A percentile compares a stretch with the other conserved stretches of the same genome.
These are phyloP conservation scores for Saccostrea cuccullata DNA, from an alignment of 1,140 invertebrate genomes.

Conservation along the genomic window DNA sequence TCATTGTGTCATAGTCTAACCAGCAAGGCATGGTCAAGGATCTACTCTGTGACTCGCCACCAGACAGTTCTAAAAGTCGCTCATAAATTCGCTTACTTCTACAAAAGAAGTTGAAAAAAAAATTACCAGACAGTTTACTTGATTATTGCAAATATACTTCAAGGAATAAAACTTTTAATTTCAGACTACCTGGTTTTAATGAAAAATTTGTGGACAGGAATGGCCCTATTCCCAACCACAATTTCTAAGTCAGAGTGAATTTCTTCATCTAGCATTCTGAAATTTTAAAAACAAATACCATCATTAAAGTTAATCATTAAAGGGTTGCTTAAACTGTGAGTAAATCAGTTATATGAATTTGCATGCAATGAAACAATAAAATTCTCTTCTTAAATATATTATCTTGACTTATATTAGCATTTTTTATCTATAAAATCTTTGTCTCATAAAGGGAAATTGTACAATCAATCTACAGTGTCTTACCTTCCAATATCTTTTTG, in stretches of 20 bases:
- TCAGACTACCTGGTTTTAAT: constrained; percentile 57
- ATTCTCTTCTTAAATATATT: too few species aligned
- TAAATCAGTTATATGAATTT: too few species aligned
- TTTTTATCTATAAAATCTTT: not conserved
- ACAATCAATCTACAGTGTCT: not conserved
- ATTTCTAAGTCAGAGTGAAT: constrained; percentile 56
- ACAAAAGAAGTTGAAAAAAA: not conserved
- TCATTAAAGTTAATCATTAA: too few species aligned
- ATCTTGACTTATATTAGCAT: too few species aligned
- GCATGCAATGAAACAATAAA: too few species aligned
- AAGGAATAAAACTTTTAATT: not conserved
- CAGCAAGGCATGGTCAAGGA: constrained; percentile 40
- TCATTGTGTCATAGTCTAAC: constrained; percentile 29
- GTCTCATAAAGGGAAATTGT: not conserved
- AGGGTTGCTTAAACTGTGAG: too few species aligned
- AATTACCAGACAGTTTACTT: not conserved
- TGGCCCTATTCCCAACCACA: constrained; percentile 42
- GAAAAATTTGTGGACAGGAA: constrained; percentile 57
- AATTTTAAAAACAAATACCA: constrained; percentile 7
- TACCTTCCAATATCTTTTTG: constrained; percentile 51
- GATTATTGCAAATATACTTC: not conserved
- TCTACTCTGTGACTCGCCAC: not conserved
- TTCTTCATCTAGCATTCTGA: constrained; percentile 57
- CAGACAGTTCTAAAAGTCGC: constrained; percentile 39
- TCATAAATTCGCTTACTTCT: constrained; percentile 45